Conservation (phyloP, 2,888 invertebrate species). For the Rosalia funebris region DNA sequence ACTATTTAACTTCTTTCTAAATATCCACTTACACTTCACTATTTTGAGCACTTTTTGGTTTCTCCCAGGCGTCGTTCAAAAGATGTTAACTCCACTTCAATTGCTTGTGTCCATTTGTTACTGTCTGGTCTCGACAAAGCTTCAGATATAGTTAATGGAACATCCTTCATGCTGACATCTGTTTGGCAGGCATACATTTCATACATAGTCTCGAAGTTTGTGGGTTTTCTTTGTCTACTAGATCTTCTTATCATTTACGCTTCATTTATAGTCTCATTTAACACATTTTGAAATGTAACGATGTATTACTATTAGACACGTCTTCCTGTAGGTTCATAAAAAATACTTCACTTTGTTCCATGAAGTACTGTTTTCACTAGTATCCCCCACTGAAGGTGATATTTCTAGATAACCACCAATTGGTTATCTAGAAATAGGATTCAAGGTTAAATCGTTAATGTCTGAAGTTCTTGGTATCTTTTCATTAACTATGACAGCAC, state of each 20-base stretch:
- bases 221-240: constrained; percentile 7
- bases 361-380: neutral
- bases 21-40: too few species aligned
- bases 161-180: neutral
- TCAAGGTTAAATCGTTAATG: too few species aligned
- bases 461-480: too few species aligned
- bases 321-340: too few species aligned
- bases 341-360: neutral
- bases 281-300: too few species aligned
- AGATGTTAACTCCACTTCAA: neutral
- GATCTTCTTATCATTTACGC: neutral
- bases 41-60: neutral
- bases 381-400: neutral
- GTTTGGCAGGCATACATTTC: neutral
- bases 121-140: neutral
- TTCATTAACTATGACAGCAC: neutral
- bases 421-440: neutral
- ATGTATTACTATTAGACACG: too few species aligned
- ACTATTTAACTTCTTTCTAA: constrained; percentile 11
- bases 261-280: too few species aligned
- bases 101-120: neutral
- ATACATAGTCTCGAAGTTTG: neutral
- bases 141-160: neutral
- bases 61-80: neutral
- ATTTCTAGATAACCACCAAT: neutral